These are phyloP conservation scores for Aramus guarauna DNA, from an alignment of 2,113 vertebrate species.

Conservation along the genomic window DNA sequence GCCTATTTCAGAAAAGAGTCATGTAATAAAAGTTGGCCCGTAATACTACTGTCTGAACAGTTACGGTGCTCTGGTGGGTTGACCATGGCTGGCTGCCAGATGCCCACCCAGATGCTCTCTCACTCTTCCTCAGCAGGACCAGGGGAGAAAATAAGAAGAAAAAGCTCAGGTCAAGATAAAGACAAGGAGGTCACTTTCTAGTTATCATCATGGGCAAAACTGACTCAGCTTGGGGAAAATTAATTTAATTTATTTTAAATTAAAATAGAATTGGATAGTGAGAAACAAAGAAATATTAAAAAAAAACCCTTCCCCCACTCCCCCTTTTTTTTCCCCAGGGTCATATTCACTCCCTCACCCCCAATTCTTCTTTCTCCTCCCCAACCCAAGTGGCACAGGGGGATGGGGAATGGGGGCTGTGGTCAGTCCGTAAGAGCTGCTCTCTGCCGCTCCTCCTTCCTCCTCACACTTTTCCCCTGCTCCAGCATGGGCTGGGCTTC, in stretches of 20 bases:
- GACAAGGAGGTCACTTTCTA: background rate
- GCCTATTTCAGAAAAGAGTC: background rate
- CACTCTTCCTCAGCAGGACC: background rate
- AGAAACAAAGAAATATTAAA: background rate
- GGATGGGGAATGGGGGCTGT: background rate
- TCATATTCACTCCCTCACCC: background rate
- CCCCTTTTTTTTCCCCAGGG: background rate
- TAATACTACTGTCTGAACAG: background rate
- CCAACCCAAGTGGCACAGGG: background rate
- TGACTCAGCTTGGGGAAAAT: background rate
- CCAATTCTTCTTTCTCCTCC: background rate
- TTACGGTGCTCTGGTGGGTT: background rate
- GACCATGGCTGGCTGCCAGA: background rate
- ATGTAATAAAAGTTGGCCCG: background rate
- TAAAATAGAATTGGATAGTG: background rate
- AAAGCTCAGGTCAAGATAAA: background rate
- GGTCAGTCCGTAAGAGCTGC: background rate
- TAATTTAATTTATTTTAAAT: background rate
- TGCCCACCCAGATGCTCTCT: background rate
- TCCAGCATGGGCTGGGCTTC: background rate
- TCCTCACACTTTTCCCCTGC: background rate
- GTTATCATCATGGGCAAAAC: background rate
- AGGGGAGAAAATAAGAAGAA: background rate
- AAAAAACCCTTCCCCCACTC: fast-evolving
- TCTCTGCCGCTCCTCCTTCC: background rate